Evolutionary conservation across 1,140 invertebrate species (phyloP), one percentile per base, ranked within the genome.

Genomic region (Drosophila nasuta): DNA sequence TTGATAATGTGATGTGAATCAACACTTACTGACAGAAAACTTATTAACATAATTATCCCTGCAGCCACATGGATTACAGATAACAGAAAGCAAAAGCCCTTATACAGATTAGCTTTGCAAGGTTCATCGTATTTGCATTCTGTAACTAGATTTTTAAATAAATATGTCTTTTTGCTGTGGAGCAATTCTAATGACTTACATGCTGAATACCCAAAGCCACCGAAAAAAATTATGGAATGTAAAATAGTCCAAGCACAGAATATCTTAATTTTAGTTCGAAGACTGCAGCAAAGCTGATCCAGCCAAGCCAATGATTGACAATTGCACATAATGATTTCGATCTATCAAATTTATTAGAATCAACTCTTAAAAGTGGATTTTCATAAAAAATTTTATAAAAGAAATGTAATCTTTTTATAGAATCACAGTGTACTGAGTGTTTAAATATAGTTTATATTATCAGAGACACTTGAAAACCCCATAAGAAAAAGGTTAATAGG

Each of bases 221-320:
- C 0, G 11, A 3, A 17, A 11, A 8, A 8, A 10, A 57, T 5
- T 10, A 41, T 1, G 13, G n/a, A 35, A 25, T 57, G 35, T 11
- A 57, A 1, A 5, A 41, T 15, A 20, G 54, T 25, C 54, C 54
- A 57, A 13, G n/a, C 15, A 25, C 54, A 57, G 15, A 57, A 57
- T 2, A 57, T 25, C 4, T 41, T 2, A 11, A 38, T n/a, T 41
- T 57, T 41, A 15, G 8, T 38, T 2, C 5, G 15, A 4, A 57
- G 15, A 2, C 6, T 20, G 8, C 33, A 10, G 2, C 8, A 38
- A 15, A 10, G 8, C 11, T 57, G 11, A 6, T 57, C 54, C 1
- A 25, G 1, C 13, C 33, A 20, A n/a, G 3, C 15, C 0, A 3
- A 41, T 4, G 4, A 17, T 2, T n/a, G 5, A 20, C 13, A 41